These are phyloP conservation scores for Alitta virens DNA, from an alignment of 2,888 invertebrate species.

Conservation along the genomic window DNA sequence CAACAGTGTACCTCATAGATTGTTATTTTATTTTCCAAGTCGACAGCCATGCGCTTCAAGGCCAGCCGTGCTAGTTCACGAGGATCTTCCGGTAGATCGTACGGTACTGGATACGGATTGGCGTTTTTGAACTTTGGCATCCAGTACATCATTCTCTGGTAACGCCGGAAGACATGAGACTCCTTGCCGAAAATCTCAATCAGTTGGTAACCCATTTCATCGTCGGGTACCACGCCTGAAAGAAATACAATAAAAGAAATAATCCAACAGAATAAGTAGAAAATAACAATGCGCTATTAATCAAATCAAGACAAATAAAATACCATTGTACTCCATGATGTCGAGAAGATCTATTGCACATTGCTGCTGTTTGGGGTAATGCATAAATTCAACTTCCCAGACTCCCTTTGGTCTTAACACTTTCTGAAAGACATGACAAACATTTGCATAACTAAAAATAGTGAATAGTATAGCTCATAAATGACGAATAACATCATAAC, in stretches of 20 bases:
- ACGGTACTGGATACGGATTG: conserved; percentile 53
- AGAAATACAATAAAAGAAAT: neutral
- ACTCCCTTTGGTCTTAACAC: conserved; percentile 67
- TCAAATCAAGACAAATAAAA: neutral
- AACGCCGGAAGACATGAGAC: conserved; percentile 63
- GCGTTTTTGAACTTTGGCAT: conserved; percentile 79
- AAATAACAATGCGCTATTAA: too few species aligned
- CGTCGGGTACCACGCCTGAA: conserved; percentile 83
- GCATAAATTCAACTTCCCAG: conserved; percentile 85
- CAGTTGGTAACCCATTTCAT: conserved; percentile 80
- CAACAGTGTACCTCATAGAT: conserved; percentile 35
- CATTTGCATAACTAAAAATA: too few species aligned
- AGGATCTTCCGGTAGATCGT: conserved; percentile 73
- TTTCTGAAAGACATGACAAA: conserved; percentile 30
- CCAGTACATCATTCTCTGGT: conserved; percentile 65
- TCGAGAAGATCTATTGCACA: conserved; percentile 85
- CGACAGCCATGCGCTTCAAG: conserved; percentile 80
- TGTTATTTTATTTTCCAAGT: conserved; percentile 68
- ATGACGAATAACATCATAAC: too few species aligned
- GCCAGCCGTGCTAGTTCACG: conserved; percentile 79
- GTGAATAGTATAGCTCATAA: too few species aligned
- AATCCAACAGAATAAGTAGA: too few species aligned
- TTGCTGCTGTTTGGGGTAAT: conserved; percentile 94
- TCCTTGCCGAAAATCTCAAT: conserved; percentile 78
- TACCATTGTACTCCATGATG: conserved; percentile 92